These are phyloP conservation scores for Tetrapedia diversipes DNA, from an alignment of 2,888 invertebrate species.

Conservation along the genomic window DNA sequence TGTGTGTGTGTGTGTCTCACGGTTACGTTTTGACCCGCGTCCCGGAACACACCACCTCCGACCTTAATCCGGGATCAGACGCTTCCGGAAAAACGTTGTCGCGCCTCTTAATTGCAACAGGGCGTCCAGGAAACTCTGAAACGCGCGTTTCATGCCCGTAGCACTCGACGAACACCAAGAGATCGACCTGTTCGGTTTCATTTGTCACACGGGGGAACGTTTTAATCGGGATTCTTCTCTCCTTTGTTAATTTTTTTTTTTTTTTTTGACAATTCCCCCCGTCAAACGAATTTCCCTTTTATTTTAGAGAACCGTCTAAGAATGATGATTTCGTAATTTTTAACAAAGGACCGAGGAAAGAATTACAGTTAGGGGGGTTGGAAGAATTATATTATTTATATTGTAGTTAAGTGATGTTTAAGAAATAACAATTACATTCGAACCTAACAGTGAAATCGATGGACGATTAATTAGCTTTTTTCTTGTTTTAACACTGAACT, in stretches of 20 bases:
- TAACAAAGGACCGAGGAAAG: no score
- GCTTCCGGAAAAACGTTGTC: constrained; percentile 41
- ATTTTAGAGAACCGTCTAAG: no score
- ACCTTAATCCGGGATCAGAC: constrained; percentile 55
- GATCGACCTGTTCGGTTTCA: not conserved
- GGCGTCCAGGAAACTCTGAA: constrained; percentile 25
- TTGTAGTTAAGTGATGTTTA: no score
- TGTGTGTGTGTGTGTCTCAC: constrained; percentile 20
- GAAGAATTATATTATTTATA: no score
- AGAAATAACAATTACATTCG: no score
- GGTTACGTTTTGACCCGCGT: constrained; percentile 28
- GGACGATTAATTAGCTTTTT: no score
- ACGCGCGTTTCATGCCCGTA: not conserved
- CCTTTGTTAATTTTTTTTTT: not conserved
- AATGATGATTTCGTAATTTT: no score
- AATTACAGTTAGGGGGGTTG: no score
- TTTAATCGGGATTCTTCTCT: not conserved
- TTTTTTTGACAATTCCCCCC: not conserved
- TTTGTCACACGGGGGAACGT: not conserved
- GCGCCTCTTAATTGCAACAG: constrained; percentile 37
- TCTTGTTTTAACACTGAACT: no score
- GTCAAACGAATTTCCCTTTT: no score
- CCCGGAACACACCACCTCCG: constrained; percentile 37
- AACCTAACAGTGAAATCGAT: no score
- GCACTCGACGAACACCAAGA: not conserved